Evolutionary conservation across 2,113 vertebrate genomes (phyloP).

Genomic region (Leuciscus idus): DNA sequence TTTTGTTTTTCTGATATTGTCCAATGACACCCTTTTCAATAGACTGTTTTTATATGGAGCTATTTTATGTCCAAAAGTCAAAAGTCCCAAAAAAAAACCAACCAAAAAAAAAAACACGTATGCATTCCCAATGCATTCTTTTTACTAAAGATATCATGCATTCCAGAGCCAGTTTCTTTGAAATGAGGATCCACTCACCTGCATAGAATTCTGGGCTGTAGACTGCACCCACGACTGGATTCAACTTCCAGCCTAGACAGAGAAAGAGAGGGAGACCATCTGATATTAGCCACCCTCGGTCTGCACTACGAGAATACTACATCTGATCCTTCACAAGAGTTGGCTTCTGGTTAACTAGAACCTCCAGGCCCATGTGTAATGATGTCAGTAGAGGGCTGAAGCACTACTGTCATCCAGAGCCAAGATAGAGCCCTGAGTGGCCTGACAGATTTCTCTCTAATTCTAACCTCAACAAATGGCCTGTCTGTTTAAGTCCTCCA

Average conservation of each 20-base stretch:
- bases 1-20: not conserved
- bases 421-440: slow-evolving; percentile 14
- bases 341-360: slow-evolving; percentile 40
- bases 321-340: slow-evolving; percentile 21
- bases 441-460: slow-evolving; percentile 67
- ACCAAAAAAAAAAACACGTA: not conserved
- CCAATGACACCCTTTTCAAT: not conserved
- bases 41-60: not conserved
- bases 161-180: not conserved
- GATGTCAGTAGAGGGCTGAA: slow-evolving; percentile 35
- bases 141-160: not conserved
- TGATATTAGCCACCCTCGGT: slow-evolving; percentile 28
- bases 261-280: slow-evolving; percentile 22
- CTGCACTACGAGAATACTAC: not conserved
- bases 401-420: not conserved
- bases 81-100: too few relatives aligned
- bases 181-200: slow-evolving; percentile 77
- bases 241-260: slow-evolving; percentile 95
- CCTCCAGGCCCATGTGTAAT: slow-evolving; percentile 13
- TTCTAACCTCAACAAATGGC: slow-evolving; percentile 65
- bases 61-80: not conserved
- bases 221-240: slow-evolving; percentile 97
- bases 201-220: slow-evolving; percentile 99
- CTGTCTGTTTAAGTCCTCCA: slow-evolving; percentile 67
- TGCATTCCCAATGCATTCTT: not conserved